These are phyloP conservation scores for Oxyura jamaicensis DNA, from an alignment of 2,113 vertebrate genomes.

Conservation along the genomic window DNA sequence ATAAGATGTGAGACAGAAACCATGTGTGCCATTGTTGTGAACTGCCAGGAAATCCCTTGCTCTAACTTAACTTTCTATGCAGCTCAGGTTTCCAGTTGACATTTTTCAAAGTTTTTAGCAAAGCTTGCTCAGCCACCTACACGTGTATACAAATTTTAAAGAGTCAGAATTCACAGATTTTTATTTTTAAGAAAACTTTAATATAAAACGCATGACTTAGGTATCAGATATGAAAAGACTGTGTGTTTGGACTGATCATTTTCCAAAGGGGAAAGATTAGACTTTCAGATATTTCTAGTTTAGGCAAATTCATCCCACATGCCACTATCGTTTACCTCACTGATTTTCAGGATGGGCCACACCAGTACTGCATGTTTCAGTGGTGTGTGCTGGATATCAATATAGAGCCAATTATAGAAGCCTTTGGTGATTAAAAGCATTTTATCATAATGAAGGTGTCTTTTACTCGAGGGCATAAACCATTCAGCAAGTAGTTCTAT, in stretches of 20 bases:
- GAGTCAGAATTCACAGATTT: not conserved
- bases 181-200: not conserved
- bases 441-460: conserved; percentile 47
- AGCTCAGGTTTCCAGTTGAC: not conserved
- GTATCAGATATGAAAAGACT: not conserved
- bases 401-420: not conserved
- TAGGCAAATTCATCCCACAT: not conserved
- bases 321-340: not conserved
- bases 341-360: not conserved
- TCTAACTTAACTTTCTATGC: not conserved
- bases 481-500: conserved; percentile 37
- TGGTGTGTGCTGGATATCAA: not conserved
- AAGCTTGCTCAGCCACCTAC: not conserved
- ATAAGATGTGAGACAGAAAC: not conserved
- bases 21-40: accelerated
- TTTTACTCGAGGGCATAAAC: conserved; percentile 23
- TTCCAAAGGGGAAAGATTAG: not conserved
- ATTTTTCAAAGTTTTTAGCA: not conserved
- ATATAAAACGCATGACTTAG: not conserved
- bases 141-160: not conserved
- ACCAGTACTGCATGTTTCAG: not conserved
- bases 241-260: not conserved
- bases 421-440: conserved; percentile 48
- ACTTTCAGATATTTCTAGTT: not conserved
- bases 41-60: accelerated